phyloP scores from a whole-genome alignment of 1,140 invertebrate species.

The Tetranychus cinnabarinus region DNA sequence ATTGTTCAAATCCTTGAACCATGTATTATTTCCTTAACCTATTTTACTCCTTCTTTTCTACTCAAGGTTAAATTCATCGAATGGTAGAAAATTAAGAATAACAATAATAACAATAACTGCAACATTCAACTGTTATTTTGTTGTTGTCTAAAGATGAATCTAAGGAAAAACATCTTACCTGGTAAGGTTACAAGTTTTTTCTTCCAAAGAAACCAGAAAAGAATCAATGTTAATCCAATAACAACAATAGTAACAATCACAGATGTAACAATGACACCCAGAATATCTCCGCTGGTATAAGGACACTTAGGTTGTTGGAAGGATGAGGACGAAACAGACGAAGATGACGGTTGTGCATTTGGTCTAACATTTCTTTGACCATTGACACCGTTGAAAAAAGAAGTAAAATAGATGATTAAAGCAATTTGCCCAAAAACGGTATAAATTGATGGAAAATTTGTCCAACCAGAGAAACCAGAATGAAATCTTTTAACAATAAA shows the following conservation, averaged over 20 bases:
- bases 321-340: too few relatives aligned
- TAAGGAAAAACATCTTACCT: not conserved
- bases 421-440: too few relatives aligned
- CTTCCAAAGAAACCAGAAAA: conserved; percentile 11
- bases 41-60: not conserved
- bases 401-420: too few relatives aligned
- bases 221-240: conserved; percentile 17
- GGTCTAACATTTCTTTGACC: too few relatives aligned
- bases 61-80: not conserved
- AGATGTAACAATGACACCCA: conserved; percentile 30
- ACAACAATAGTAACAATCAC: conserved; percentile 26
- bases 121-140: not conserved
- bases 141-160: too few relatives aligned
- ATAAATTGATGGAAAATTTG: too few relatives aligned
- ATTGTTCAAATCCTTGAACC: too few relatives aligned
- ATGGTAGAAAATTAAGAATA: not conserved
- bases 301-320: not conserved
- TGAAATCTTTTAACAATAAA: too few relatives aligned
- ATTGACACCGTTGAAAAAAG: too few relatives aligned
- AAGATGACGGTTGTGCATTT: too few relatives aligned
- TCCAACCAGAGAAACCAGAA: too few relatives aligned
- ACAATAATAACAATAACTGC: not conserved
- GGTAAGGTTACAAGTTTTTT: not conserved
- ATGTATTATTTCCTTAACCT: too few relatives aligned
- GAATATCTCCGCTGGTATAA: conserved; percentile 25